Percentiles rank a stretch among this genome's conserved stretches.
phyloP scores from a whole-genome alignment of 2,888 invertebrate genomes.

The Chrysopilus asiliformis region DNA sequence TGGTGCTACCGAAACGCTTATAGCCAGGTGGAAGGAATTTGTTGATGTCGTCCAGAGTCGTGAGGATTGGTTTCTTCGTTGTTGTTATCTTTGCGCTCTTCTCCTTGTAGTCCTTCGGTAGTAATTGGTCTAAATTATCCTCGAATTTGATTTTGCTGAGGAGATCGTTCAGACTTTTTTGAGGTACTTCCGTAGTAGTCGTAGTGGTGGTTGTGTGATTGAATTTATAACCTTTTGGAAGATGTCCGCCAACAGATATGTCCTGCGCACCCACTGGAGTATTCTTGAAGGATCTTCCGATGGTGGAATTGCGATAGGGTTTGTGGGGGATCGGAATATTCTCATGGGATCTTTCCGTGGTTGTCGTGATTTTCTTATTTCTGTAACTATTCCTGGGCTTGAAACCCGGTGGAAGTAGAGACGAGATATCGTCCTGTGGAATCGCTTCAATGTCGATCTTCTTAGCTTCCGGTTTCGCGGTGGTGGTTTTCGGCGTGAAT shows the following conservation, averaged over 20 bases:
- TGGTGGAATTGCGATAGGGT: constrained; percentile 30
- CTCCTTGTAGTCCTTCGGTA: constrained; percentile 42
- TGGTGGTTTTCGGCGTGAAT: constrained; percentile 42
- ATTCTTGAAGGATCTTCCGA: constrained; percentile 41
- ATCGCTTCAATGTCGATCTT: constrained; percentile 37
- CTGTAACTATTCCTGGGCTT: constrained; percentile 41
- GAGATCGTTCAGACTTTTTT: constrained; percentile 21
- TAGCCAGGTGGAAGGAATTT: constrained; percentile 55
- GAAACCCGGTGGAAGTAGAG: constrained; percentile 50
- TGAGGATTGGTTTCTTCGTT: constrained; percentile 30
- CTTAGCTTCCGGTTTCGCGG: constrained; percentile 22
- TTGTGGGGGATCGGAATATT: constrained; percentile 18
- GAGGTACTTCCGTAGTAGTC: background rate
- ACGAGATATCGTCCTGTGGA: constrained; percentile 45
- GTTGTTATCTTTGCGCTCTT: constrained; percentile 33
- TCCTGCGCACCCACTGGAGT: constrained; percentile 42
- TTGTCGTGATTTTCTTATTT: constrained; percentile 41
- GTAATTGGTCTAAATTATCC: constrained; percentile 30
- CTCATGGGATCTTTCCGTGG: constrained; percentile 28
- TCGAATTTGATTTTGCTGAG: constrained; percentile 30
- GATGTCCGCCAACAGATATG: constrained; percentile 34
- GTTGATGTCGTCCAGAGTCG: constrained; percentile 43
- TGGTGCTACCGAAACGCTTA: constrained; percentile 34
- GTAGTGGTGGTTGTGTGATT: constrained; percentile 33
- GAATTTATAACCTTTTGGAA: constrained; percentile 50